Percentiles rank a stretch among this genome's conserved stretches.
Conservation (phyloP, 2,113 vertebrate species). For the Halcyon senegalensis region DNA sequence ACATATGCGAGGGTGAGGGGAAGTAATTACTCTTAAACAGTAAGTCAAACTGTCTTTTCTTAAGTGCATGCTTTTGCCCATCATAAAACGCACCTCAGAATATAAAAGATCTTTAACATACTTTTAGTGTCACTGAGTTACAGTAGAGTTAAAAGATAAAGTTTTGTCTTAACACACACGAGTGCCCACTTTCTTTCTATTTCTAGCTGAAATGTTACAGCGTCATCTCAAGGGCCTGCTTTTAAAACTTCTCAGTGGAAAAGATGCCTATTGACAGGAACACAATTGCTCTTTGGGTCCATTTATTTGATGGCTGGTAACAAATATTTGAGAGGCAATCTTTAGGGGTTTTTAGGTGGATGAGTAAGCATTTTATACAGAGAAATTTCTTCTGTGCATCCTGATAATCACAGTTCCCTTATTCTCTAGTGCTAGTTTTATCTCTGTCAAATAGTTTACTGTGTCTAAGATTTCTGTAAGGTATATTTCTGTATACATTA, state of each 20-base stretch:
- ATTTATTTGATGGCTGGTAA: not conserved
- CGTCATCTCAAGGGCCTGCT: not conserved
- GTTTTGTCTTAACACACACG: not conserved
- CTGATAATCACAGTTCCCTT: not conserved
- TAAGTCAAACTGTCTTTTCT: not conserved
- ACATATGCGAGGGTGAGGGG: not conserved
- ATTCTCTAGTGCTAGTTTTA: not conserved
- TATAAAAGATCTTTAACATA: not conserved
- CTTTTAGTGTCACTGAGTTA: not conserved
- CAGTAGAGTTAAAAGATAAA: not conserved
- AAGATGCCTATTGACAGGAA: not conserved
- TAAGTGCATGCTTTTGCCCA: not conserved
- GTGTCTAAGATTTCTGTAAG: not conserved
- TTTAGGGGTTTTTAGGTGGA: not conserved
- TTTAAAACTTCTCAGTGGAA: not conserved
- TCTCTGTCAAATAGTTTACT: not conserved
- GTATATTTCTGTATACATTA: not conserved
- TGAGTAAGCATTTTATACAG: not conserved
- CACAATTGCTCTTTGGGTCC: not conserved
- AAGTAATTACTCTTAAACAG: not conserved
- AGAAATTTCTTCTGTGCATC: not conserved
- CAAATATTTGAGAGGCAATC: not conserved
- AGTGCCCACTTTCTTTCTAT: fast-evolving
- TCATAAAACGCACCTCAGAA: not conserved
- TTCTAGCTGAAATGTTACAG: not conserved